Base-by-base conservation (phyloP, 2,113 vertebrate species). In the Gallinago media region DNA sequence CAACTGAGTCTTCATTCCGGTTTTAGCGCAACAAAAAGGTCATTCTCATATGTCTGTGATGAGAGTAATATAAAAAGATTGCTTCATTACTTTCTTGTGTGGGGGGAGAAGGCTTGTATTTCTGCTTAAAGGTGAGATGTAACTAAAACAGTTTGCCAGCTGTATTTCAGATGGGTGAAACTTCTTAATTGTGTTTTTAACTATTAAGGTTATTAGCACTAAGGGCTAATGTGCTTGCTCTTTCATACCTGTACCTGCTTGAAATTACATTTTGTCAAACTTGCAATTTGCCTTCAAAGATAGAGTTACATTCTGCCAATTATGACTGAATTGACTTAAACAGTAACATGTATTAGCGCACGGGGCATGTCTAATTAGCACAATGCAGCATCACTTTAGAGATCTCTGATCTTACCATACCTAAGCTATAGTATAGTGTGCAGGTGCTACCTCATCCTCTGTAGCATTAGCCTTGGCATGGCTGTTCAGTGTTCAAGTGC, bases 201-300 rank as follows among this genome's bases (percentile, higher is more conserved):
- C 56, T 76, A 7, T 55, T 61, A 36, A 76, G n/a, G 12, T 75
- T 77, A 32, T 84, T 81, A 68, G 21, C 62, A 90, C 40, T 0
- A 0, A 74, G 56, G 5, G 16, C 38, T 73, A 8, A 62, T 52
- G 18, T 44, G 44, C 66, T 72, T 71, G 19, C 67, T 85, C 12
- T 32, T 87, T 75, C 78, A 18, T 90, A 77, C 49, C 14, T 65
- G 36, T 58, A 25, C 58, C 29, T 59, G 56, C 71, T 68, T 94
- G 63, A 97, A 97, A 81, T 91, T 34, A 46, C 59, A 22, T 96
- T 88, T 87, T 90, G 92, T 94, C 91, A n/a, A 78, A 84, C 38
- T 94, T 95, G 89, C 63, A 34, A 17, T 86, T 93, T 88, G 34
- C 21, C n/a, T 71, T 78, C 31, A 27, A 46, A 94, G 83, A 92